Evolutionary conservation across 2,797 vertebrate genomes (phyloP).

Genomic region (Enteromius thamalakanensis): DNA sequence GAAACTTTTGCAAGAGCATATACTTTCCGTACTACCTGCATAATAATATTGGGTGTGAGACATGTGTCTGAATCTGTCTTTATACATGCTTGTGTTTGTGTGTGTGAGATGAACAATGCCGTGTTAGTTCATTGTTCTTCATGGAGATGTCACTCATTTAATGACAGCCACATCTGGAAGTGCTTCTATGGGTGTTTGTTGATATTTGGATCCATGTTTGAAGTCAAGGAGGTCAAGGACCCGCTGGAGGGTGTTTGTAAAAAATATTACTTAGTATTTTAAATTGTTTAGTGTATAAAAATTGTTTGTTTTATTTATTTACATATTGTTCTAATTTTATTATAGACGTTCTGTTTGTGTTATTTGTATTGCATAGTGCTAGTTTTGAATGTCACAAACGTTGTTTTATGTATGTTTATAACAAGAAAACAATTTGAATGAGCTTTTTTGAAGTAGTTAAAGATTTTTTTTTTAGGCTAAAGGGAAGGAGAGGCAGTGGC

Average conservation of each 20-base stretch:
- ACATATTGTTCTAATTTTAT: too few species aligned
- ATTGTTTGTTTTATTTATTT: too few species aligned
- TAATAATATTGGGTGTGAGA: too few species aligned
- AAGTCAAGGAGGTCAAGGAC: constrained; percentile 12
- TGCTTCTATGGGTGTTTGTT: constrained; percentile 31
- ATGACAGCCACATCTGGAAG: constrained; percentile 42
- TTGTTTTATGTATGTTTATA: not conserved
- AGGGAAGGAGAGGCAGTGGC: constrained; percentile 96
- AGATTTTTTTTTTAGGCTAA: constrained; percentile 84
- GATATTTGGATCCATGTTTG: constrained; percentile 36
- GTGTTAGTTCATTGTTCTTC: constrained; percentile 22
- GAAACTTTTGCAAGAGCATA: not conserved
- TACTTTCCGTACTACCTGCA: not conserved
- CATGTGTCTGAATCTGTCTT: not conserved
- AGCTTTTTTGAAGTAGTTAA: not conserved
- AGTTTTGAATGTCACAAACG: not conserved
- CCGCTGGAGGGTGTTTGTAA: not conserved
- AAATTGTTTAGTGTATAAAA: too few species aligned
- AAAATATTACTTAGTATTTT: too few species aligned
- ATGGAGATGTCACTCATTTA: not conserved
- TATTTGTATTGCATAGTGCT: not conserved
- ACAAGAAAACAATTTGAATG: not conserved
- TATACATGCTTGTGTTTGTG: not conserved
- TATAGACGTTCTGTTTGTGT: too few species aligned
- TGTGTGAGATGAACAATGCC: constrained; percentile 17